Percentiles rank a stretch among this genome's conserved stretches.
Conservation (phyloP, 2,888 invertebrate species). For the Drosophila falleni region DNA sequence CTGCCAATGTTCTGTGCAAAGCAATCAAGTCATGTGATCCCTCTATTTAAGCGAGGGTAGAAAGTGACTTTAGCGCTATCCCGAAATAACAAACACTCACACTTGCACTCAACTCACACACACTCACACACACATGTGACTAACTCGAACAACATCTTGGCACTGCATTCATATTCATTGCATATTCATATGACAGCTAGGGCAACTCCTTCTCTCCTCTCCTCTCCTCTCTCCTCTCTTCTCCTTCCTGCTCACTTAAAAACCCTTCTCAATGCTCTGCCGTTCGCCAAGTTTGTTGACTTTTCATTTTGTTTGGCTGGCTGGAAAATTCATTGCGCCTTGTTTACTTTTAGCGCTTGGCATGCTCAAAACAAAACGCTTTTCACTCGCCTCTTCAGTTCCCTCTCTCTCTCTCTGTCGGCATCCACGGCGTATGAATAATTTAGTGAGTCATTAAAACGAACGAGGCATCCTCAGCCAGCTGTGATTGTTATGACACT, state of each 20-base stretch:
- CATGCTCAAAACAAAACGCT: conserved; percentile 79
- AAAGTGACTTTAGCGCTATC: conserved; percentile 74
- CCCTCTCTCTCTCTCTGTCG: too few relatives aligned
- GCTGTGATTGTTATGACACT: conserved; percentile 77
- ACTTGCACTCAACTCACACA: conserved; percentile 6
- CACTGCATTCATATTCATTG: conserved; percentile 76
- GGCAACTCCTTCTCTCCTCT: conserved; percentile 7
- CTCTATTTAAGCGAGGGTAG: conserved; percentile 80
- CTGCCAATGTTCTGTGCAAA: conserved; percentile 70
- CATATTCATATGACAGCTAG: conserved; percentile 77
- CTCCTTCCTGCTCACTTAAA: not conserved
- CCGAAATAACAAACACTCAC: conserved; percentile 61
- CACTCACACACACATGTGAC: conserved; percentile 15
- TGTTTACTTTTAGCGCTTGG: conserved; percentile 80
- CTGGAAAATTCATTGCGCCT: conserved; percentile 76
- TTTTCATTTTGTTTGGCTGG: conserved; percentile 81
- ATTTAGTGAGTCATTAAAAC: conserved; percentile 81
- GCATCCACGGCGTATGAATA: conserved; percentile 79
- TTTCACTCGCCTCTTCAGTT: conserved; percentile 48
- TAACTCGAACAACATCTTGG: conserved; percentile 68
- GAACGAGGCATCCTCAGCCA: conserved; percentile 56
- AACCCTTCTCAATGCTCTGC: conserved; percentile 47
- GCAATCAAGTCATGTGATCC: conserved; percentile 80
- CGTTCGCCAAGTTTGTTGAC: conserved; percentile 76
- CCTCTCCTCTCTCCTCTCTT: not conserved